Conservation (phyloP, 2,113 vertebrate species). For the Ancistrus triradiatus region DNA sequence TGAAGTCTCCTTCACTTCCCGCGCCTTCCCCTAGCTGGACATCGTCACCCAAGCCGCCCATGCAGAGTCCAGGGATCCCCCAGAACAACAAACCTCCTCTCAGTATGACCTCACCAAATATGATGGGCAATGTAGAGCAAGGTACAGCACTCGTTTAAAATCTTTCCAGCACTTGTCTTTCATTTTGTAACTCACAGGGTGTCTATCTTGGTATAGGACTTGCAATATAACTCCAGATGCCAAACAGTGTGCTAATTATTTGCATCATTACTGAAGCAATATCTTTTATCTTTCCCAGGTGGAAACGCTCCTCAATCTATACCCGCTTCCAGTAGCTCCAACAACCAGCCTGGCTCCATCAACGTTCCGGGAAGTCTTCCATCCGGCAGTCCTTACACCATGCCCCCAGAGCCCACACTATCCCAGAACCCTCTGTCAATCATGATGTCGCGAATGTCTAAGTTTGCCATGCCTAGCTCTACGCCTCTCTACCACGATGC, state of each 20-base stretch:
- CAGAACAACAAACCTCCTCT: slow-evolving; percentile 91
- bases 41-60: slow-evolving; percentile 94
- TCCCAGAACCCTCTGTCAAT: slow-evolving; percentile 98
- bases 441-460: slow-evolving; percentile 99
- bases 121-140: slow-evolving; percentile 89
- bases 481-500: slow-evolving; percentile 97
- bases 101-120: slow-evolving; percentile 92
- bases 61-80: slow-evolving; percentile 94
- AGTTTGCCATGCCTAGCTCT: slow-evolving; percentile 98
- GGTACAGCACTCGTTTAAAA: too few species aligned
- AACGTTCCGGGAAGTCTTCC: slow-evolving; percentile 83
- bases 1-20: slow-evolving; percentile 96
- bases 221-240: too few species aligned
- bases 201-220: too few species aligned
- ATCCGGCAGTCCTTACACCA: slow-evolving; percentile 91
- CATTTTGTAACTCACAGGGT: not conserved
- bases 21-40: slow-evolving; percentile 97
- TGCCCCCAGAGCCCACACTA: slow-evolving; percentile 94
- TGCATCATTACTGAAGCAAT: not conserved
- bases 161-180: too few species aligned
- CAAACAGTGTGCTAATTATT: too few species aligned
- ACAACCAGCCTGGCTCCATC: slow-evolving; percentile 65
- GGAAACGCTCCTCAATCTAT: slow-evolving; percentile 82
- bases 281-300: slow-evolving; percentile 62
- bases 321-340: slow-evolving; percentile 82